Conservation (phyloP, 2,888 invertebrate genomes). For the Melanostoma scalare region DNA sequence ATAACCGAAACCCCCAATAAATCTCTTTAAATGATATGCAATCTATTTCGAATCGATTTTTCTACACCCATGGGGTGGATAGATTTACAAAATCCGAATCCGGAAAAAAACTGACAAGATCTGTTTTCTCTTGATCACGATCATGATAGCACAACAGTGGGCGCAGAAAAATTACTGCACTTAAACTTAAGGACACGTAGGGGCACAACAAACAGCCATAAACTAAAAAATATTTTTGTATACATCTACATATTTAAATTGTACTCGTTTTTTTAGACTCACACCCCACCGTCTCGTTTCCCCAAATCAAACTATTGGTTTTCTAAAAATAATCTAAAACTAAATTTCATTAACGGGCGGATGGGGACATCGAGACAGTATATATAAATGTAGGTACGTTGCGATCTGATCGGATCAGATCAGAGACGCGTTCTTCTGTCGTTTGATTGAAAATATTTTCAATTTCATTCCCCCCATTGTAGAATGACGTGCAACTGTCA, state of each 20-base stretch:
- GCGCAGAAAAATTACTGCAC: conserved; percentile 68
- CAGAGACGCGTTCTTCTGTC: conserved; percentile 60
- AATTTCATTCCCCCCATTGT: conserved; percentile 19
- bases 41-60: conserved; percentile 67
- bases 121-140: conserved; percentile 24
- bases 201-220: conserved; percentile 44
- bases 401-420: conserved; percentile 52
- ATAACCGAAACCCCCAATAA: conserved; percentile 66
- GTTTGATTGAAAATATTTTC: conserved; percentile 63
- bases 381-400: background rate
- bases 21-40: conserved; percentile 66
- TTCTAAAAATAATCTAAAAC: conserved; percentile 66
- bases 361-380: conserved; percentile 54
- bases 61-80: conserved; percentile 19
- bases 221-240: conserved; percentile 56
- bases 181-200: conserved; percentile 61
- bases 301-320: conserved; percentile 41
- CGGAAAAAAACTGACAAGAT: conserved; percentile 13
- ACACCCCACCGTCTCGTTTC: conserved; percentile 33
- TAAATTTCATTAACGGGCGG: conserved; percentile 36
- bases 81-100: background rate
- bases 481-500: conserved; percentile 61
- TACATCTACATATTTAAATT: conserved; percentile 51
- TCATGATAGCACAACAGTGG: background rate
- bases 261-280: conserved; percentile 62